Base-by-base conservation (phyloP, 1,140 invertebrate genomes). In the Sycobia sp. region DNA sequence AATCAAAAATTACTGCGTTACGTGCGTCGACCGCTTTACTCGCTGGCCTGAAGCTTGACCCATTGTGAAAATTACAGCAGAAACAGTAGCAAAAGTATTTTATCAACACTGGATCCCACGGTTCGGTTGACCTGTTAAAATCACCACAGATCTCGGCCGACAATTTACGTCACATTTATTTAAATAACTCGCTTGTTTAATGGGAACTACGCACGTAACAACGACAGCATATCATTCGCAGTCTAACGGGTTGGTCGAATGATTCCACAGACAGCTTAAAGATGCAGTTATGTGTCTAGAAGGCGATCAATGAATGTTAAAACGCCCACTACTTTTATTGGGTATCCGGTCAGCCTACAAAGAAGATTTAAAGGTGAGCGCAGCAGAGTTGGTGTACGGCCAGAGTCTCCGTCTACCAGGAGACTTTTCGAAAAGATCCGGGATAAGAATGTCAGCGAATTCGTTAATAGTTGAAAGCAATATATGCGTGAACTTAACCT, bases 171-270 rank as follows among this genome's bases (percentile, higher is more conserved):
- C 59, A 7, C 1, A 46, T 4, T 14, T 62, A 11, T 62, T 62
- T 47, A 4, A 34, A 18, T 10, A 41, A 22, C 2, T 29, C 14
- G 4, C 10, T 25, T 1, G 50, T 68, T n/a, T n/a, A n/a, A n/a
- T n/a, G n/a, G n/a, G n/a, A n/a, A n/a, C n/a, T n/a, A n/a, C n/a
- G n/a, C n/a, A n/a, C n/a, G n/a, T n/a, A n/a, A n/a, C n/a, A 41
- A 81, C 76, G 0, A 75, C 77, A 4, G 46, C 75, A 1, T 80
- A 77, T 47, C 72, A 79, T 54, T 75, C 77, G 0, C 69, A 75
- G 54, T 50, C 67, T 0, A 80, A 79, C 60, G 77, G 75, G 5
- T 49, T 77, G 16, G 54, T 78, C 0, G 77, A 81, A 44, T 46
- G 72, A 20, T 73, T 67, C 53, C 80, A 84, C 67, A 58, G 78